phyloP scores from a whole-genome alignment of 2,113 vertebrate genomes.

The Struthidea cinerea region DNA sequence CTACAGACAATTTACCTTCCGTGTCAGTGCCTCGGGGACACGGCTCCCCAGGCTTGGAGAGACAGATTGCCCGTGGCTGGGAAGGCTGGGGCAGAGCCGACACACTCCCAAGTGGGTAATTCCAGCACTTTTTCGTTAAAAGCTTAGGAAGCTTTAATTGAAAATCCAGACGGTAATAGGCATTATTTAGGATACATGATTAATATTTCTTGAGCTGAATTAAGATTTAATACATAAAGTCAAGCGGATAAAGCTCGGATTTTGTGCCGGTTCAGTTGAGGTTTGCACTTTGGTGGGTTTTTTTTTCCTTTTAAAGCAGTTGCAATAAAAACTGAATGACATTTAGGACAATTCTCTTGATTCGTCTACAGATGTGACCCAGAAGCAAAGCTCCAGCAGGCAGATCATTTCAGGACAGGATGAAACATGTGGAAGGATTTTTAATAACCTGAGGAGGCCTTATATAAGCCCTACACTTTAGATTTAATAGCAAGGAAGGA shows the following conservation, averaged over 20 bases:
- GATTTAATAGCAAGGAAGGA: background rate
- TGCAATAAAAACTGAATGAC: background rate
- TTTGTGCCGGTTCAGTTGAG: background rate
- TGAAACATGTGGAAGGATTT: background rate
- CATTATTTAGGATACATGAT: background rate
- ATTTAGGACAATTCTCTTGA: background rate
- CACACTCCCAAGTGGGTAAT: background rate
- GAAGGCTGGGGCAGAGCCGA: background rate
- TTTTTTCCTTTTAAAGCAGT: background rate
- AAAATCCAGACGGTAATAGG: background rate
- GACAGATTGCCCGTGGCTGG: fast-evolving
- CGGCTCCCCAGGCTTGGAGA: background rate
- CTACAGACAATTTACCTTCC: background rate
- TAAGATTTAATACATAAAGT: background rate
- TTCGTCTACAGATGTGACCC: slow-evolving; percentile 36
- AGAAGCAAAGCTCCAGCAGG: slow-evolving; percentile 18
- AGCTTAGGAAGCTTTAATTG: background rate
- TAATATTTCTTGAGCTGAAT: slow-evolving; percentile 21
- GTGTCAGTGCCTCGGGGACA: background rate
- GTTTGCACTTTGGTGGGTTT: background rate
- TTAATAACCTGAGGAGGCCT: slow-evolving; percentile 1
- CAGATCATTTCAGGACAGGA: slow-evolving; percentile 36
- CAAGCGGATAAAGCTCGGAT: background rate
- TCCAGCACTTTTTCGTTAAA: background rate
- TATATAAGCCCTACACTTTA: background rate